phyloP scores from a whole-genome alignment of 2,113 vertebrate species.

The Oncorhynchus masou region DNA sequence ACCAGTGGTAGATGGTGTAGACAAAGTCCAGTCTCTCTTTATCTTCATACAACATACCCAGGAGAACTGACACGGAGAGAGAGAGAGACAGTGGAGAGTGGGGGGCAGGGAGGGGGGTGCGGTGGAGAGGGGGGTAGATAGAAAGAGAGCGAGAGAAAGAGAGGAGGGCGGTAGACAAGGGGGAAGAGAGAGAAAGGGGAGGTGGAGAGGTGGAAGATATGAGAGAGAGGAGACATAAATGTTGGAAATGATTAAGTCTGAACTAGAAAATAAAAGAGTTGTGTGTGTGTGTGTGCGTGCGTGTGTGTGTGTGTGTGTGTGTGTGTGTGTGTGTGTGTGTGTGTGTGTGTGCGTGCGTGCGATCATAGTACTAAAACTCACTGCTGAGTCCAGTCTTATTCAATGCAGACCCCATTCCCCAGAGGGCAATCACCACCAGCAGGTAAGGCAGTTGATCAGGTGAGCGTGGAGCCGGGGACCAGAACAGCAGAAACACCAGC shows the following conservation, averaged over 20 bases:
- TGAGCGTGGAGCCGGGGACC: conserved; percentile 60
- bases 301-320: too few species aligned
- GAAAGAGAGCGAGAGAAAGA: neutral
- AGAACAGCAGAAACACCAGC: conserved; percentile 80
- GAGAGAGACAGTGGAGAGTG: neutral
- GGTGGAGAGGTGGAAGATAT: neutral
- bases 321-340: too few species aligned
- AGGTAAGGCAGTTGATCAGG: conserved; percentile 57
- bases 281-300: too few species aligned
- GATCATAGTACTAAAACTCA: conserved; percentile 72
- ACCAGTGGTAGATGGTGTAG: conserved; percentile 97
- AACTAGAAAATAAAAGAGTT: too few species aligned
- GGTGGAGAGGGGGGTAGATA: neutral
- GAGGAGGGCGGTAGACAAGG: too few species aligned
- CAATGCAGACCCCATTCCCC: conserved; percentile 86
- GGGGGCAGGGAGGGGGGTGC: neutral
- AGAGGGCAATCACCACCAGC: conserved; percentile 75
- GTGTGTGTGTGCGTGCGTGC: too few species aligned
- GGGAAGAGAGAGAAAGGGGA: too few species aligned
- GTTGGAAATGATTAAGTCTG: too few species aligned
- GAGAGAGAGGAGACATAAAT: neutral
- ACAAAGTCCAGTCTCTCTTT: conserved; percentile 94
- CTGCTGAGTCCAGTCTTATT: conserved; percentile 92
- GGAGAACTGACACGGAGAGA: conserved; percentile 69
- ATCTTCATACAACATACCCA: conserved; percentile 91